Evolutionary conservation across 1,140 invertebrate species (phyloP), one percentile per base, ranked within the genome.

Genomic region (Portunus trituberculatus): DNA sequence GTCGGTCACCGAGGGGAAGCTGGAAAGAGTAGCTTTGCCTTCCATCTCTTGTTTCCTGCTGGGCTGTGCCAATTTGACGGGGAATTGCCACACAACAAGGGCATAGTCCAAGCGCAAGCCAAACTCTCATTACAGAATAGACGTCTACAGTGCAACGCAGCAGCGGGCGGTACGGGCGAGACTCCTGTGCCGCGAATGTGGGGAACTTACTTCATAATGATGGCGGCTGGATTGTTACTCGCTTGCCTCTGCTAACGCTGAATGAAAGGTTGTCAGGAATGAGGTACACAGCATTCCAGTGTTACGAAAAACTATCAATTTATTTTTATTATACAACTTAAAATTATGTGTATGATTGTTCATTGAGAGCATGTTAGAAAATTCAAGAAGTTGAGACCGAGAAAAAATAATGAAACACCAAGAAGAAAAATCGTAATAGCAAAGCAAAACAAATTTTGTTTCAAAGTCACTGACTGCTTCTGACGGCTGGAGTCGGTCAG

Each of bases 31-130:
- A 59, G 16, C 10, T 10, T 20, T 59, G 52, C 52, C 39, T 6
- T 39, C 39, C 39, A 39, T 59, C 52, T 14, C 16, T 12, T 59
- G 52, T 32, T 87, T 87, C 39, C 86, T 46, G 6, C 31, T n/a
- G n/a, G 39, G 12, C 86, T 87, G 86, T 39, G 86, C 86, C 86
- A 84, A 84, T 87, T 31, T 87, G 25, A 87, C 31, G 86, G 86
- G 86, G 86, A 32, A 87, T 32, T 31, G 25, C 28, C 86, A 16
- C 16, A 32, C 31, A 87, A 87, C 86, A 32, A 87, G 31, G 86
- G 6, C 28, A 87, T 46, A 87, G 39, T 46, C 39, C 31, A 1
- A 28, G 10, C n/a, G 83, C 83, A 32, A 1, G 83, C 4, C 83
- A 28, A 84, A 28, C 31, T 39, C 28, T 87, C 86, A 31, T 32